A percentile compares a stretch with the other conserved stretches of the same genome.
phyloP scores from a whole-genome alignment of 2,113 vertebrate species.

The Oryzias javanicus region DNA sequence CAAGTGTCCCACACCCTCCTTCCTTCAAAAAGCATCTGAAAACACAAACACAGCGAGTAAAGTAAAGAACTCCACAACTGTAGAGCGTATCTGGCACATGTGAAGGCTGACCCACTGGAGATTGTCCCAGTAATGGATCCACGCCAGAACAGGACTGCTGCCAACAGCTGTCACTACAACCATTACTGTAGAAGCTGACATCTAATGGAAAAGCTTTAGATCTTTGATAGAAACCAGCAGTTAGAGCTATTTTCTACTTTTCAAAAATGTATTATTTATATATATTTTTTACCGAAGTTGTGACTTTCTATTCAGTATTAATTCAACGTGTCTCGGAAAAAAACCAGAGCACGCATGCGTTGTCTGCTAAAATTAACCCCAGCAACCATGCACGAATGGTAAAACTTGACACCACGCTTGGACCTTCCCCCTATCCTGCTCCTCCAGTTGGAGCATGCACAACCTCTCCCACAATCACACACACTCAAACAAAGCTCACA shows the following conservation, averaged over 20 bases:
- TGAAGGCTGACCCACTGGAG: slow-evolving; percentile 57
- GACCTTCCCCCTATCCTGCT: slow-evolving; percentile 13
- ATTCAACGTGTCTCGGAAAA: not conserved
- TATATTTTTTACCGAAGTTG: not conserved
- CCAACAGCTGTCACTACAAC: slow-evolving; percentile 41
- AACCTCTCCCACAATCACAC: slow-evolving; percentile 12
- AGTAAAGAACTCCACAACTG: slow-evolving; percentile 35
- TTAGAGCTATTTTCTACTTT: slow-evolving; percentile 3
- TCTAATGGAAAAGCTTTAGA: slow-evolving; percentile 25
- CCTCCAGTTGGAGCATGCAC: slow-evolving; percentile 15
- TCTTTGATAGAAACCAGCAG: slow-evolving; percentile 1
- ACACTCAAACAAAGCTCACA: slow-evolving; percentile 7
- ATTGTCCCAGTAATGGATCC: slow-evolving; percentile 35
- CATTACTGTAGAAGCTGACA: slow-evolving; percentile 38
- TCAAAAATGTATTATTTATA: not conserved
- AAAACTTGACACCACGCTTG: slow-evolving; percentile 13
- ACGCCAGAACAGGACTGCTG: slow-evolving; percentile 31
- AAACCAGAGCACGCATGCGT: not conserved
- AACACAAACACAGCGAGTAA: slow-evolving; percentile 18
- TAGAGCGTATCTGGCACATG: slow-evolving; percentile 59
- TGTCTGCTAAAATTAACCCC: slow-evolving; percentile 5
- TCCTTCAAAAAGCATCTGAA: slow-evolving; percentile 52
- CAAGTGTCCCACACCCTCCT: slow-evolving; percentile 55
- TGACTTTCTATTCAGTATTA: not conserved
- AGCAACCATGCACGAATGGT: slow-evolving; percentile 19